A percentile compares a stretch with the other conserved stretches of the same genome.
Conservation (phyloP, 1,140 invertebrate genomes). For the Drosophila sulfurigaster region DNA sequence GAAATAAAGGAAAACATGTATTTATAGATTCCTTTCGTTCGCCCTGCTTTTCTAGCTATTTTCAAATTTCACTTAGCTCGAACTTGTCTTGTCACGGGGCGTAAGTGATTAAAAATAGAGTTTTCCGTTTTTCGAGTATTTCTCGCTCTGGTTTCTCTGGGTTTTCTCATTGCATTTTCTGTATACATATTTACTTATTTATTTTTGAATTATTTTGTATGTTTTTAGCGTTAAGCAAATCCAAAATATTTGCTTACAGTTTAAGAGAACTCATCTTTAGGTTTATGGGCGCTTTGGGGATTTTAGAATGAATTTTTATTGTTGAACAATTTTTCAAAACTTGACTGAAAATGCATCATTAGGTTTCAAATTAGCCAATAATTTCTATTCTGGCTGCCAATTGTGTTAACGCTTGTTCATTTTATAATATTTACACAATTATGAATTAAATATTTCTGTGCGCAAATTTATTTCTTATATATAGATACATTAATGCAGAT, state of each 20-base stretch:
- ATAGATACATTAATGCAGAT: background rate
- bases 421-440: background rate
- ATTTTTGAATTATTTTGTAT: constrained; percentile 16
- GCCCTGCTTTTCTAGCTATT: constrained; percentile 71
- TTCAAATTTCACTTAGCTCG: constrained; percentile 62
- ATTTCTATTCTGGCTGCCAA: background rate
- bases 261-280: background rate
- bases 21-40: constrained; percentile 59
- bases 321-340: too few species aligned
- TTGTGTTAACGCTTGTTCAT: too few species aligned
- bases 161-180: constrained; percentile 6
- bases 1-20: constrained; percentile 28
- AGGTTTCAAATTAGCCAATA: too few species aligned
- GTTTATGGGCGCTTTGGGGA: background rate
- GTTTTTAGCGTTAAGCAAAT: background rate
- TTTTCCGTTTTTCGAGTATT: constrained; percentile 37
- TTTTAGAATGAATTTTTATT: too few species aligned
- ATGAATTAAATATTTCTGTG: background rate
- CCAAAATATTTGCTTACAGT: constrained; percentile 2
- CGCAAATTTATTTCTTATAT: constrained; percentile 7
- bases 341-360: too few species aligned
- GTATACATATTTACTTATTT: constrained; percentile 5
- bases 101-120: constrained; percentile 74
- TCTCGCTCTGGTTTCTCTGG: constrained; percentile 5
- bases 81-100: constrained; percentile 75